Evolutionary conservation across 2,113 vertebrate species (phyloP).

Genomic region (Casuarius casuarius): DNA sequence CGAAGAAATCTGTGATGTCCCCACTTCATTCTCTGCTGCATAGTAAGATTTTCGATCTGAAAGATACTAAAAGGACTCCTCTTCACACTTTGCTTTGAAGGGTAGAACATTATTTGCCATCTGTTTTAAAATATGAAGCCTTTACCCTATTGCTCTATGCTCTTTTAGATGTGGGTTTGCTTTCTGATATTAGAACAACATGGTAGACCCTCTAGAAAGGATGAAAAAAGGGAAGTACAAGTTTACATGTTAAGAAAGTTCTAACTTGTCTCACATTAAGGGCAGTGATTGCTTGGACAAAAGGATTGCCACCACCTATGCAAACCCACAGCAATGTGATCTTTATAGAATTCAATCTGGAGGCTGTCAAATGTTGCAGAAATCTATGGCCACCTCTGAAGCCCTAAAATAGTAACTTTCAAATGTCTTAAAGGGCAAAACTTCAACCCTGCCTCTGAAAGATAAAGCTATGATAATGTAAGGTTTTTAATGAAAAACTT

Average conservation of each 20-base stretch:
- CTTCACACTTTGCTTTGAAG: neutral
- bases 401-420: neutral
- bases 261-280: neutral
- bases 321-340: too few species aligned
- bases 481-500: neutral
- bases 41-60: neutral
- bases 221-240: neutral
- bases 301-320: neutral
- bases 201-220: neutral
- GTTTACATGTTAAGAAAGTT: neutral
- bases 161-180: neutral
- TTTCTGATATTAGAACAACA: neutral
- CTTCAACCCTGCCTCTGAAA: too few species aligned
- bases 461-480: neutral
- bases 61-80: neutral
- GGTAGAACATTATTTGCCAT: neutral
- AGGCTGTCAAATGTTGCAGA: neutral
- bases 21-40: neutral
- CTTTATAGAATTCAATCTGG: neutral
- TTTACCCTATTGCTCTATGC: accelerated
- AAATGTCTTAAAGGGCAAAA: too few species aligned
- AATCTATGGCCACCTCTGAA: neutral
- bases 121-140: neutral
- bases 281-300: accelerated
- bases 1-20: accelerated